Evolutionary conservation across 1,140 invertebrate species (phyloP).

Genomic region (Atopsyche davidsoni): DNA sequence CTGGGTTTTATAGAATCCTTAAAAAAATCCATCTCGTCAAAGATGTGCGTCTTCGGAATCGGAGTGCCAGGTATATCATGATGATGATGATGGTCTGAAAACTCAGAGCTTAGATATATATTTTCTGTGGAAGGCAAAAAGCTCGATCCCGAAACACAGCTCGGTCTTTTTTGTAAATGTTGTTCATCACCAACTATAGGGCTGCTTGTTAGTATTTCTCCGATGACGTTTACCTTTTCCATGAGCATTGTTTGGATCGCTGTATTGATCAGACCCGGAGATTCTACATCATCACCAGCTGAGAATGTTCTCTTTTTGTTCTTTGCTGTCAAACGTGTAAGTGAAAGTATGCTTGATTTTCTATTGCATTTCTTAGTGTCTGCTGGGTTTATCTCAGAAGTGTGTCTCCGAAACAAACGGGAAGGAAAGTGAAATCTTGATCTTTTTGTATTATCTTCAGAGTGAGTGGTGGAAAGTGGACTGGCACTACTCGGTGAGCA

Average conservation of each 20-base stretch:
- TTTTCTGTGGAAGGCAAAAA: neutral
- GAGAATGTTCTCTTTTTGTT: conserved; percentile 33
- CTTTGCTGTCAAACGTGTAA: conserved; percentile 14
- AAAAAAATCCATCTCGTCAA: neutral
- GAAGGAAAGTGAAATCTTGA: conserved; percentile 27
- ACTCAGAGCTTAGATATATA: neutral
- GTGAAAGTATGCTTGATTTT: conserved; percentile 11
- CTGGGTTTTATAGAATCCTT: neutral
- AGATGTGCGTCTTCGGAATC: neutral
- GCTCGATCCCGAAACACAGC: neutral
- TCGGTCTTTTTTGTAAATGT: conserved; percentile 14
- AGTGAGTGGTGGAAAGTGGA: conserved; percentile 6
- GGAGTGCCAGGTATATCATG: neutral
- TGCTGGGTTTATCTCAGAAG: conserved; percentile 10
- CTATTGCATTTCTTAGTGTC: conserved; percentile 1
- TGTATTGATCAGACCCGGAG: conserved; percentile 40
- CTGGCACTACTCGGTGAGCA: conserved; percentile 6
- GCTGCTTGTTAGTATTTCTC: conserved; percentile 23
- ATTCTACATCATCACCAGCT: conserved; percentile 33
- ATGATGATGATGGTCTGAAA: neutral
- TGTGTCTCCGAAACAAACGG: conserved; percentile 19
- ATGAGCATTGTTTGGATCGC: conserved; percentile 50
- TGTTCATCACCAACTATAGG: conserved; percentile 27
- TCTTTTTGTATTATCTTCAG: conserved; percentile 8
- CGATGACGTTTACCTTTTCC: conserved; percentile 40